Evolutionary conservation across 2,113 vertebrate species (phyloP).

Genomic region (Notothenia coriiceps): DNA sequence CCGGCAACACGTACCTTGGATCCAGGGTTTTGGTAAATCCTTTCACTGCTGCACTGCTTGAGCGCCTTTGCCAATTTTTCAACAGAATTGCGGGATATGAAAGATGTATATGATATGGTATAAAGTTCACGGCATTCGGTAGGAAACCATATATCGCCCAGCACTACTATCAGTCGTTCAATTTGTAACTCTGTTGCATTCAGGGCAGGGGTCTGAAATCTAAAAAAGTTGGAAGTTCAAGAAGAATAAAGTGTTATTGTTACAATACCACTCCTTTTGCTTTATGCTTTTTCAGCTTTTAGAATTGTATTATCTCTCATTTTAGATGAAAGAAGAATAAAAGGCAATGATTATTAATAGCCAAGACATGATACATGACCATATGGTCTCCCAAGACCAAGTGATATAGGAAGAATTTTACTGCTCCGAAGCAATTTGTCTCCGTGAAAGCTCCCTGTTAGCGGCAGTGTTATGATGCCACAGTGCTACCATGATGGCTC

Average conservation of each 20-base stretch:
- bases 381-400: slow-evolving; percentile 39
- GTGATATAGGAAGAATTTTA: slow-evolving; percentile 46
- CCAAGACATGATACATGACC: slow-evolving; percentile 60
- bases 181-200: neutral
- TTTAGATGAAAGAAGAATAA: slow-evolving; percentile 18
- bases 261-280: neutral
- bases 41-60: no score
- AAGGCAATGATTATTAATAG: slow-evolving; percentile 54
- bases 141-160: no score
- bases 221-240: no score
- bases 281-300: neutral
- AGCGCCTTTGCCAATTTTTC: no score
- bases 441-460: slow-evolving; percentile 61
- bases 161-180: neutral
- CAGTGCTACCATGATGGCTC: slow-evolving; percentile 59
- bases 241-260: neutral
- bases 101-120: no score
- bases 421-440: slow-evolving; percentile 56
- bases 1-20: no score
- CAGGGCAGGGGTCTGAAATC: neutral
- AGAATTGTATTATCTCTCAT: neutral
- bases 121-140: no score
- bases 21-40: no score
- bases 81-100: no score
- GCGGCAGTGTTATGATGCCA: slow-evolving; percentile 50